Conservation (phyloP, 2,113 vertebrate genomes). For the Caranx ignobilis region DNA sequence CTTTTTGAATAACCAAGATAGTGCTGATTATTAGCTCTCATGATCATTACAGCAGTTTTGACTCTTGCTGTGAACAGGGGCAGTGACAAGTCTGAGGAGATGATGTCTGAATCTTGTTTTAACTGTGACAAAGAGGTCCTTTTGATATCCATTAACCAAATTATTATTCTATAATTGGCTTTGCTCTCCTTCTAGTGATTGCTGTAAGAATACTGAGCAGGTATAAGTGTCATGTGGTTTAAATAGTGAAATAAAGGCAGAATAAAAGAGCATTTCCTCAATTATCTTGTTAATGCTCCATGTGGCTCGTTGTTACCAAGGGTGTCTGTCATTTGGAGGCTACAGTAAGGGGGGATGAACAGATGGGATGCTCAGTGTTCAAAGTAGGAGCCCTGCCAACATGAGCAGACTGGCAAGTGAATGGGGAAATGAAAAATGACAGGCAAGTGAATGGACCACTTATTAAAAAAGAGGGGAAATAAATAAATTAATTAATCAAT, state of each 20-base stretch:
- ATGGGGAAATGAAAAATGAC: slow-evolving; percentile 25
- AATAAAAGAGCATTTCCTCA: slow-evolving; percentile 37
- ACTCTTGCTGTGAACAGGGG: slow-evolving; percentile 44
- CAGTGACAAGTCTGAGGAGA: slow-evolving; percentile 25
- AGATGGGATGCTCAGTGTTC: slow-evolving; percentile 67
- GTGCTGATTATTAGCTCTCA: slow-evolving; percentile 36
- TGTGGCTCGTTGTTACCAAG: slow-evolving; percentile 2
- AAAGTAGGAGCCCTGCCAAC: slow-evolving; percentile 51
- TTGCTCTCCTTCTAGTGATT: slow-evolving; percentile 19
- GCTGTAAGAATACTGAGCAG: slow-evolving; percentile 43
- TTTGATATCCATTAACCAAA: slow-evolving; percentile 66
- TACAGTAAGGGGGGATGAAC: slow-evolving; percentile 53
- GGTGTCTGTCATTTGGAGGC: slow-evolving; percentile 39
- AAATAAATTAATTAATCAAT: background rate
- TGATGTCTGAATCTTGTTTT: slow-evolving; percentile 32
- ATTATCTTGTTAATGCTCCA: slow-evolving; percentile 33
- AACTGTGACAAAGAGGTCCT: slow-evolving; percentile 63
- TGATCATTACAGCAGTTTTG: slow-evolving; percentile 47
- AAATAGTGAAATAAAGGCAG: slow-evolving; percentile 9
- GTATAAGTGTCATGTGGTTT: slow-evolving; percentile 27
- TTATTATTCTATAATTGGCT: slow-evolving; percentile 55
- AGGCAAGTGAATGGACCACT: slow-evolving; percentile 23
- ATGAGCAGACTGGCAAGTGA: slow-evolving; percentile 54
- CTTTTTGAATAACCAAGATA: slow-evolving; percentile 26
- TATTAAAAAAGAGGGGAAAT: background rate